Conservation (phyloP, 1,140 invertebrate species). For the Dendroctonus ponderosae region DNA sequence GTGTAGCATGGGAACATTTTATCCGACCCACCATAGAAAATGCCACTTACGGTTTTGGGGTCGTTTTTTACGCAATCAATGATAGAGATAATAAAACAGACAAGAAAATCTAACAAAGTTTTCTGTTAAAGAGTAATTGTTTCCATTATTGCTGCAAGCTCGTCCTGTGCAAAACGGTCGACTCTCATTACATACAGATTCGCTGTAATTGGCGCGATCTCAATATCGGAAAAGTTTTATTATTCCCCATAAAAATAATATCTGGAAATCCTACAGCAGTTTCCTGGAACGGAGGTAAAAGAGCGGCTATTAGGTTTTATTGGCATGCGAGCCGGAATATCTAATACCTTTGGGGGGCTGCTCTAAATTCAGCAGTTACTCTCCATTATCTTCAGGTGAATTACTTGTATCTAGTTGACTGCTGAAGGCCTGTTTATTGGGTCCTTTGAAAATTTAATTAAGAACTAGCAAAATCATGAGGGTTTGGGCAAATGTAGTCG, state of each 20-base stretch:
- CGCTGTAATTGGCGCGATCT: slow-evolving; percentile 18
- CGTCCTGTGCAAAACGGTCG: background rate
- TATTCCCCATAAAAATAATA: slow-evolving; percentile 28
- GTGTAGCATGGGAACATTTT: too few species aligned
- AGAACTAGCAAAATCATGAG: too few species aligned
- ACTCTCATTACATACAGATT: slow-evolving; percentile 1
- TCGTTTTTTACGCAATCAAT: too few species aligned
- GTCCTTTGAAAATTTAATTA: too few species aligned
- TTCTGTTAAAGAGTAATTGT: background rate
- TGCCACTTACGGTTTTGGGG: too few species aligned
- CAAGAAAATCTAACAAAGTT: background rate
- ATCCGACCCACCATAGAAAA: too few species aligned
- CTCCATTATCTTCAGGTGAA: slow-evolving; percentile 14
- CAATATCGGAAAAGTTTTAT: slow-evolving; percentile 25
- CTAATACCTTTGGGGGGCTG: slow-evolving; percentile 10
- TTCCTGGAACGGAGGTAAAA: slow-evolving; percentile 23
- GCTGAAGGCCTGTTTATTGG: too few species aligned
- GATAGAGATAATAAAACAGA: too few species aligned
- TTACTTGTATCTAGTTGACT: background rate
- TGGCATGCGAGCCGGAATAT: slow-evolving; percentile 24
- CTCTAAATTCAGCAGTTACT: slow-evolving; percentile 13
- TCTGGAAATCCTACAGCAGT: slow-evolving; percentile 28
- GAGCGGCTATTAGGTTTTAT: slow-evolving; percentile 27
- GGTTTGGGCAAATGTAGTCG: too few species aligned
- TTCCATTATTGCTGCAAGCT: background rate